Conservation (phyloP, 2,888 invertebrate genomes). For the Cartodere bifasciata region DNA sequence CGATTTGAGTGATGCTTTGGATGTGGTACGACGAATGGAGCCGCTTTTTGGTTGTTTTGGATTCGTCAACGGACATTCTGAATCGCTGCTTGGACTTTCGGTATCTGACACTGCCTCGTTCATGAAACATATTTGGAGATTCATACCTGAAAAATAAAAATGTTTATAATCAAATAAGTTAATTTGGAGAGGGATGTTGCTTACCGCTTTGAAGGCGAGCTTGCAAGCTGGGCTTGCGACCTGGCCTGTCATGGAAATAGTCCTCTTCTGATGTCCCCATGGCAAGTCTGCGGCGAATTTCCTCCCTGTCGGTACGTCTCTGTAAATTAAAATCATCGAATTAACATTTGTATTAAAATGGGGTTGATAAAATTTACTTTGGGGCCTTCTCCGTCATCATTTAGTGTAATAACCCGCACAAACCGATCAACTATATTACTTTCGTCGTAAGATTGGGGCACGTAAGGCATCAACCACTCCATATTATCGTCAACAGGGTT, state of each 20-base stretch:
- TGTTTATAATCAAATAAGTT: neutral
- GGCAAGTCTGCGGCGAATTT: conserved; percentile 77
- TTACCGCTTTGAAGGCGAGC: conserved; percentile 75
- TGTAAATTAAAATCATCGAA: conserved; percentile 38
- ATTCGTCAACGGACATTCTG: conserved; percentile 41
- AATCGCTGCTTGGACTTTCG: conserved; percentile 65
- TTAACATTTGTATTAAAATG: neutral
- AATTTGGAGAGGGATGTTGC: conserved; percentile 19
- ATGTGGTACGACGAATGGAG: neutral
- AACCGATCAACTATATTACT: conserved; percentile 45
- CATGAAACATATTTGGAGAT: conserved; percentile 92
- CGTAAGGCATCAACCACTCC: conserved; percentile 33
- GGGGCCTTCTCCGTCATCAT: conserved; percentile 39
- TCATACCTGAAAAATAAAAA: conserved; percentile 59
- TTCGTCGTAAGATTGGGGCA: conserved; percentile 36
- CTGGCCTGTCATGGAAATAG: conserved; percentile 53
- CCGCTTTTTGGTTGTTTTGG: conserved; percentile 27
- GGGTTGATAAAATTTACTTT: too few relatives aligned
- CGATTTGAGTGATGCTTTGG: conserved; percentile 5
- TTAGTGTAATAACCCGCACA: conserved; percentile 40
- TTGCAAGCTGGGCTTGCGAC: conserved; percentile 77
- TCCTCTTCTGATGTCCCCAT: conserved; percentile 72
- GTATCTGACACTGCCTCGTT: conserved; percentile 81
- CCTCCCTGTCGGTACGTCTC: conserved; percentile 85
- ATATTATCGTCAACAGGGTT: conserved; percentile 34